These are phyloP conservation scores for Hippopotamyrus pictus DNA, from an alignment of 2,797 vertebrate genomes.

Conservation along the genomic window DNA sequence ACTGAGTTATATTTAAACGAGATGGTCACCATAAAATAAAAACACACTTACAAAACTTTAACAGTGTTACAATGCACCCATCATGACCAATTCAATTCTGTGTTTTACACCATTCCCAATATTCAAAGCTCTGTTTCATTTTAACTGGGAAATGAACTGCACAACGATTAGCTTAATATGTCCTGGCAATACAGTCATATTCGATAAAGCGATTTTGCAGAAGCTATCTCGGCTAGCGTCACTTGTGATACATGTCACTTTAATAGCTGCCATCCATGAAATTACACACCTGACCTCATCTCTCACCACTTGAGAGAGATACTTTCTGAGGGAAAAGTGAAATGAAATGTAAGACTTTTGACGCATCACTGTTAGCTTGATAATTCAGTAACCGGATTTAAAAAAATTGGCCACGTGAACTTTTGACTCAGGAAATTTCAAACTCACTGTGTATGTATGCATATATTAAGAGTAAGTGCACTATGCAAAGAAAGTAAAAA, in stretches of 20 bases:
- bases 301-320: not conserved
- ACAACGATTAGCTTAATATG: constrained; percentile 2
- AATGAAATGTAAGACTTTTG: constrained; percentile 10
- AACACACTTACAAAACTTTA: not conserved
- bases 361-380: not conserved
- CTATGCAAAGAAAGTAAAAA: not conserved
- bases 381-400: not conserved
- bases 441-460: not conserved
- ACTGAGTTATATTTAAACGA: not conserved
- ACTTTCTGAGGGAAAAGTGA: not conserved
- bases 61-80: not conserved
- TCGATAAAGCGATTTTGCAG: constrained; percentile 13
- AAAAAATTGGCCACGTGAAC: not conserved
- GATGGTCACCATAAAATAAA: not conserved
- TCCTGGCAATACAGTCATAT: constrained; percentile 10
- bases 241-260: constrained; percentile 20
- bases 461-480: not conserved
- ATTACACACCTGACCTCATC: constrained; percentile 22
- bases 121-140: constrained; percentile 4
- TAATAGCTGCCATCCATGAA: constrained; percentile 13
- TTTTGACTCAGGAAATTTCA: not conserved
- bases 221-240: constrained; percentile 7
- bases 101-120: not conserved
- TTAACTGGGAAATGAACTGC: not conserved
- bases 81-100: not conserved